phyloP scores from a whole-genome alignment of 2,888 invertebrate genomes.

The Polydrusus cervinus region DNA sequence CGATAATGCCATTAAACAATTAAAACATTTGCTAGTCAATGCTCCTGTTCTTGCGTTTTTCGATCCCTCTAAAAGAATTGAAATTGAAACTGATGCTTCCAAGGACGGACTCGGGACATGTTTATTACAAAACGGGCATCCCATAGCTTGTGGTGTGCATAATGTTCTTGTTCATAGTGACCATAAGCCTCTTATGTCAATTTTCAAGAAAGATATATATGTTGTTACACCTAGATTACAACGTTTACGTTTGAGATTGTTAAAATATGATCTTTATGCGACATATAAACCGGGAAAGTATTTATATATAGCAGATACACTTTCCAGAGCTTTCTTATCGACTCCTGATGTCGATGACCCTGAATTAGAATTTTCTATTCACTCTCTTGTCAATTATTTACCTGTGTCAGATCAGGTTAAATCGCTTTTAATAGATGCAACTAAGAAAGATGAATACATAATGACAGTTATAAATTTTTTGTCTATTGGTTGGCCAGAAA shows the following conservation, averaged over 20 bases:
- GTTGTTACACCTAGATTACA: slow-evolving; percentile 59
- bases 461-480: slow-evolving; percentile 19
- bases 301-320: slow-evolving; percentile 57
- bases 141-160: slow-evolving; percentile 58
- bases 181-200: slow-evolving; percentile 38
- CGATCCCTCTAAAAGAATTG: slow-evolving; percentile 57
- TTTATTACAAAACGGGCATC: slow-evolving; percentile 63
- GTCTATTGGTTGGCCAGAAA: slow-evolving; percentile 20
- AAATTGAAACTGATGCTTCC: slow-evolving; percentile 62
- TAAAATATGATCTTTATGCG: slow-evolving; percentile 60
- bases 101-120: slow-evolving; percentile 62
- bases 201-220: slow-evolving; percentile 56
- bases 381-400: slow-evolving; percentile 24
- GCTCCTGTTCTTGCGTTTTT: slow-evolving; percentile 58
- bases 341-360: slow-evolving; percentile 20
- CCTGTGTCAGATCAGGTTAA: slow-evolving; percentile 16
- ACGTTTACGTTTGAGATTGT: slow-evolving; percentile 59
- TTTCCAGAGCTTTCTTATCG: slow-evolving; percentile 53
- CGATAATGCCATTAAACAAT: slow-evolving; percentile 51
- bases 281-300: slow-evolving; percentile 58
- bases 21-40: slow-evolving; percentile 56
- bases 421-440: slow-evolving; percentile 14
- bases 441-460: slow-evolving; percentile 20
- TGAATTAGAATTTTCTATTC: slow-evolving; percentile 25
- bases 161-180: slow-evolving; percentile 29